Percentiles rank a stretch among this genome's conserved stretches.
Evolutionary conservation across 2,797 vertebrate genomes (phyloP).

Genomic region (Pseudotriccus pelzelni): DNA sequence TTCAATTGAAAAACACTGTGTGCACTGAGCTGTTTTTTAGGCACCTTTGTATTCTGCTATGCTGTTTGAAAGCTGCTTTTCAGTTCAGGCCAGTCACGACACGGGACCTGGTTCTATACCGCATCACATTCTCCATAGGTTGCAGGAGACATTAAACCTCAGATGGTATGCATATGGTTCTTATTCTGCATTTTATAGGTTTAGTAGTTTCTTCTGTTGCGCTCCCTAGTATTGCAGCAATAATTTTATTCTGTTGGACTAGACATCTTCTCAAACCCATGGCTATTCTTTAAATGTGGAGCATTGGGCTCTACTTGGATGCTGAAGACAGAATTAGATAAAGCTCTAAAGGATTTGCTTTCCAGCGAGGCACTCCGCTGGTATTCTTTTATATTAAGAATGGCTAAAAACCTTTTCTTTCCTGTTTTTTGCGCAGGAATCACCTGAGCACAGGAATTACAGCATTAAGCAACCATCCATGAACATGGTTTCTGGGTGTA

Average conservation of each 20-base stretch:
- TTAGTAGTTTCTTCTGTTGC: background rate
- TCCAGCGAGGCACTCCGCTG: background rate
- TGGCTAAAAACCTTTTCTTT: background rate
- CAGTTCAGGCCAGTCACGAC: background rate
- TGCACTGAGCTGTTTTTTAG: background rate
- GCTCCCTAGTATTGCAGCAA: background rate
- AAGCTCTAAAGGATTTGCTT: background rate
- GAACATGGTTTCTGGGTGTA: background rate
- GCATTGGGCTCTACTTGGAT: background rate
- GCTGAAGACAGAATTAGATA: background rate
- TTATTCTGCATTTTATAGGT: background rate
- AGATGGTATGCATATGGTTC: background rate
- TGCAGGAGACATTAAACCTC: background rate
- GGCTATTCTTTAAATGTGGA: background rate
- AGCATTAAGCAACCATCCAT: background rate
- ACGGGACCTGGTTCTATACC: background rate
- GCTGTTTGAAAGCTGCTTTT: background rate
- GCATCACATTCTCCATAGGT: background rate
- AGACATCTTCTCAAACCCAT: background rate
- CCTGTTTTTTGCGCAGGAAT: background rate
- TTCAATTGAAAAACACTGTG: background rate
- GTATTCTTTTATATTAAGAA: background rate
- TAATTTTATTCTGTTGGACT: background rate
- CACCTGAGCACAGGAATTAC: background rate
- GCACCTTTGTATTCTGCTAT: background rate